phyloP scores from a whole-genome alignment of 2,888 invertebrate species.

The Drosophila demipolita region DNA sequence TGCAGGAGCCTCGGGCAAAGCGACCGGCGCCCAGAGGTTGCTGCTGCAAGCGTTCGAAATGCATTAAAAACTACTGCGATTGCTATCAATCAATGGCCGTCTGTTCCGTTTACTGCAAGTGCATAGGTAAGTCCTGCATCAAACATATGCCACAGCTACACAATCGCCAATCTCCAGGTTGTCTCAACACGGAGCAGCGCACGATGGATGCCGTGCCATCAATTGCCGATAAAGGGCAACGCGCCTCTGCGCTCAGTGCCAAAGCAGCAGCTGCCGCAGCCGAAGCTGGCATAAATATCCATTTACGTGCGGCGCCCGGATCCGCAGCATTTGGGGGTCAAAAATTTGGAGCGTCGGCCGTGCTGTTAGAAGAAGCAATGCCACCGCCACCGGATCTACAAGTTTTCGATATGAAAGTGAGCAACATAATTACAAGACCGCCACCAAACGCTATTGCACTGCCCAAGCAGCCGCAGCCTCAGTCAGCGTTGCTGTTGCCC shows the following conservation, averaged over 20 bases:
- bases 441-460: constrained; percentile 21
- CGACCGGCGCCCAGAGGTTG: constrained; percentile 54
- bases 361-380: not conserved
- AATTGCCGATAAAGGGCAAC: constrained; percentile 39
- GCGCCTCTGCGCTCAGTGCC: constrained; percentile 54
- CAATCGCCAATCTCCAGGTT: constrained; percentile 31
- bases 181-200: constrained; percentile 63
- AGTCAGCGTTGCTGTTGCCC: not conserved
- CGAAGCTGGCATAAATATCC: constrained; percentile 48
- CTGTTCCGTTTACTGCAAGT: constrained; percentile 62
- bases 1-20: constrained; percentile 29
- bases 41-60: constrained; percentile 70
- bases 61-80: constrained; percentile 73
- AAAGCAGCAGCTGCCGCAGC: constrained; percentile 63
- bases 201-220: constrained; percentile 10
- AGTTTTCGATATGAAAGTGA: constrained; percentile 28
- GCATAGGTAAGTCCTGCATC: constrained; percentile 52
- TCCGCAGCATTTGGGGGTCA: constrained; percentile 11
- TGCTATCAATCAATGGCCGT: constrained; percentile 70
- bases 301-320: constrained; percentile 20
- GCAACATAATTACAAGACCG: constrained; percentile 33
- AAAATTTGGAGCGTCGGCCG: not conserved
- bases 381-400: constrained; percentile 21
- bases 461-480: constrained; percentile 9
- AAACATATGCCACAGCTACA: not conserved